phyloP scores from a whole-genome alignment of 1,140 invertebrate genomes.

The Lordiphosa clarofinis region DNA sequence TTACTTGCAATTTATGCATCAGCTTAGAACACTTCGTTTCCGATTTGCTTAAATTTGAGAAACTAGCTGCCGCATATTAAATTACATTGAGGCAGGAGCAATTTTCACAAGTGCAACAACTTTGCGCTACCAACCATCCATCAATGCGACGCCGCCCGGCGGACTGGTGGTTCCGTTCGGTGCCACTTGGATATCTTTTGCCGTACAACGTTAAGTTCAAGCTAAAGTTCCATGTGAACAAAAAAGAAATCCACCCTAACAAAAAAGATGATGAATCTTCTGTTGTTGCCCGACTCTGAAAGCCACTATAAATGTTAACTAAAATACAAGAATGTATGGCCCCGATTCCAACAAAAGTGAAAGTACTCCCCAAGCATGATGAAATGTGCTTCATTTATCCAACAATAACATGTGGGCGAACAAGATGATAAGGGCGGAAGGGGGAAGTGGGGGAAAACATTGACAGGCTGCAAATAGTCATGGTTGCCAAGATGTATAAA shows the following conservation, averaged over 20 bases:
- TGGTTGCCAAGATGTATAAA: constrained; percentile 22
- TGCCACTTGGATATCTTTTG: no score
- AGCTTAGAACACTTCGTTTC: constrained; percentile 37
- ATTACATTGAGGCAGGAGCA: constrained; percentile 1
- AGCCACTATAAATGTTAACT: constrained; percentile 62
- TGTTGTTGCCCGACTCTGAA: constrained; percentile 12
- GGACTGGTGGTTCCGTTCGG: no score
- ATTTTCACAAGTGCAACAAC: constrained; percentile 12
- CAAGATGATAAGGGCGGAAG: constrained; percentile 44
- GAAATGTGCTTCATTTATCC: constrained; percentile 50
- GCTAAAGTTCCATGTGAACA: neutral
- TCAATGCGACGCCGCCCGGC: constrained; percentile 1
- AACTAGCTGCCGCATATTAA: neutral
- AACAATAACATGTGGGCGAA: constrained; percentile 48
- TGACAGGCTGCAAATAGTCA: constrained; percentile 31
- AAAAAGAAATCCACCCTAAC: constrained; percentile 8
- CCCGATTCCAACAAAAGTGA: constrained; percentile 43
- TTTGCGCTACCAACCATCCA: constrained; percentile 4
- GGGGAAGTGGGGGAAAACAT: constrained; percentile 4
- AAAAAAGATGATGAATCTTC: constrained; percentile 62
- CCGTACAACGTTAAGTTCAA: no score
- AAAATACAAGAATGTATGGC: constrained; percentile 41
- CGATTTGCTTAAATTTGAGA: constrained; percentile 42
- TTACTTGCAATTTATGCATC: constrained; percentile 74
- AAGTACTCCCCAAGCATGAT: constrained; percentile 48